Base-by-base conservation (phyloP, 2,113 vertebrate genomes). In the Bolborhynchus lineola region DNA sequence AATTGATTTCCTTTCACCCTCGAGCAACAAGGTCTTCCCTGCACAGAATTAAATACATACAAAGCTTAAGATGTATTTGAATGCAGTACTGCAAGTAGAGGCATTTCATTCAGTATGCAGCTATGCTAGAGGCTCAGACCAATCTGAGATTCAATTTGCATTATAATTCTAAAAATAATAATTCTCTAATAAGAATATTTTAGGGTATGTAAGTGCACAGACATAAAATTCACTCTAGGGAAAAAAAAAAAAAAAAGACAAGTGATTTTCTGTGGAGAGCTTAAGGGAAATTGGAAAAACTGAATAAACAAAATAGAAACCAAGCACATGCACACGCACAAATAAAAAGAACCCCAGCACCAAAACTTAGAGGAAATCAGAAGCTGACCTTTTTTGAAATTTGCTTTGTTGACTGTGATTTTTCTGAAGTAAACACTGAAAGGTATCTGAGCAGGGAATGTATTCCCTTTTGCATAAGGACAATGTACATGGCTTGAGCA, bases 81-180 rank as follows among this genome's bases (percentile, higher is more conserved):
- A 95, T 86, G 60, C 63, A 62, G 60, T 28, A 35, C 75, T 52
- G 57, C 33, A 68, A 97, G 82, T 29, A 65, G 41, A 91, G 69
- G 29, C 60, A 93, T 88, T 97, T 97, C 83, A 86, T 97, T 97
- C 96, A 83, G 82, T 85, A 97, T 93, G 92, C 94, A 95, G 83
- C 88, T 89, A 95, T 82, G 94, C 97, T 97, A 93, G 88, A 97
- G 96, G 93, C 93, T 97, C 81, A 91, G 81, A 91, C 88, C 96
- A 95, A 95, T 96, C 94, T 83, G 47, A 94, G 86, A 94, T 83
- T 89, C 94, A 93, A 95, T 97, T 95, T 94, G 95, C 81, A 95
- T 97, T 93, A 82, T 91, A 94, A 95, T 91, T 92, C 93, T 95
- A 95, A 97, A 97, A 97, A 96, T 95, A 96, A 95, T 96, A 95